A percentile compares a stretch with the other conserved stretches of the same genome.
These are phyloP conservation scores for Scaptomyza parva DNA, from an alignment of 2,888 invertebrate species.

Conservation along the genomic window DNA sequence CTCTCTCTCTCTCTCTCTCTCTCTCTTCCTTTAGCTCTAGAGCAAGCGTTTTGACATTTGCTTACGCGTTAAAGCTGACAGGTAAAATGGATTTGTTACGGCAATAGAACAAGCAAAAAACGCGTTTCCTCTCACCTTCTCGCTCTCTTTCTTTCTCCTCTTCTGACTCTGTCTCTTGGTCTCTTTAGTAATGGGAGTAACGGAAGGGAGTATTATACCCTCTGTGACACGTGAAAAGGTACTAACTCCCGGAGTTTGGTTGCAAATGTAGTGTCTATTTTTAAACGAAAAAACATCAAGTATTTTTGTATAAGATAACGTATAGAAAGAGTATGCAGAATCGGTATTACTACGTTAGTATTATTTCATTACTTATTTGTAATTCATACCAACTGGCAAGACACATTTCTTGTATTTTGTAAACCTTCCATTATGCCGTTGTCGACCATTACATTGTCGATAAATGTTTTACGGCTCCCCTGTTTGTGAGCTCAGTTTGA, in stretches of 20 bases:
- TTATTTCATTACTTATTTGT: background rate
- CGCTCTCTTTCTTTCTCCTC: background rate
- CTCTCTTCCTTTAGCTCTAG: background rate
- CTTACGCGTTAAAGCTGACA: conserved; percentile 78
- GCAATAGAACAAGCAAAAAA: conserved; percentile 60
- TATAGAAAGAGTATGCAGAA: background rate
- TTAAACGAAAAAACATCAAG: background rate
- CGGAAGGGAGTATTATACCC: background rate
- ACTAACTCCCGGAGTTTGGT: conserved; percentile 23
- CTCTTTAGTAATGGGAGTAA: background rate
- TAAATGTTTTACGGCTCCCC: conserved; percentile 2
- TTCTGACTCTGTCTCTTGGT: background rate
- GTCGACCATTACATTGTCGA: background rate
- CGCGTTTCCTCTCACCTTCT: background rate
- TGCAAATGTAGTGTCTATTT: conserved; percentile 10
- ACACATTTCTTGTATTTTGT: background rate
- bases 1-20: background rate
- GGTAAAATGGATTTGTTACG: conserved; percentile 76
- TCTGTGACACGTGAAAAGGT: conserved; percentile 45
- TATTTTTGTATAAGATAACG: background rate
- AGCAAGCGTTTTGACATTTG: conserved; percentile 68
- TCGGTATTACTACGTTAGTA: background rate
- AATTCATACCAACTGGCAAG: too few relatives aligned
- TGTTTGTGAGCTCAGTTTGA: background rate
- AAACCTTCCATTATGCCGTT: background rate